Evolutionary conservation across 1,140 invertebrate genomes (phyloP).

Genomic region (Trypoxylus dichotomus): DNA sequence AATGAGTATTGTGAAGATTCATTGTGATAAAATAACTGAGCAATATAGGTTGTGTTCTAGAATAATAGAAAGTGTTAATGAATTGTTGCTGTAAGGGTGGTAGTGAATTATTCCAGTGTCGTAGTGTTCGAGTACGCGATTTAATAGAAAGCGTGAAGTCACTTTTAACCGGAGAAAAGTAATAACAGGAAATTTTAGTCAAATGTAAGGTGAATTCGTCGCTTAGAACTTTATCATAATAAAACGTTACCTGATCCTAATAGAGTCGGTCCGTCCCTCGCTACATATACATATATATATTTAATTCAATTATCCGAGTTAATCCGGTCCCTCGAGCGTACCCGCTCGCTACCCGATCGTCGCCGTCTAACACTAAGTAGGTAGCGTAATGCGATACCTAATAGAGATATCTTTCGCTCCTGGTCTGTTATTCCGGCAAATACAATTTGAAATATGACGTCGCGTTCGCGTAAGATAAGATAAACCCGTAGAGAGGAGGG

Average conservation of each 20-base stretch:
- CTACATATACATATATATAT: neutral
- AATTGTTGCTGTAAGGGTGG: no score
- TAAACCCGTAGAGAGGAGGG: neutral
- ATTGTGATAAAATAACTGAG: no score
- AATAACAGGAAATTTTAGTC: no score
- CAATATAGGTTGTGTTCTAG: no score
- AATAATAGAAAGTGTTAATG: no score
- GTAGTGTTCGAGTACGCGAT: no score
- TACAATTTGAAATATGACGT: constrained; percentile 4
- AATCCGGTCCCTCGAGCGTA: neutral
- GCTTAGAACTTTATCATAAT: neutral
- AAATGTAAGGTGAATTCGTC: no score
- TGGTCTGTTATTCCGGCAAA: neutral
- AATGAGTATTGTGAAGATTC: no score
- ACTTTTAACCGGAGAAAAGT: no score
- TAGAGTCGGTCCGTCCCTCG: neutral
- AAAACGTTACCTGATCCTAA: neutral
- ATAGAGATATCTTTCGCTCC: neutral
- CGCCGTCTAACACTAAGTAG: neutral
- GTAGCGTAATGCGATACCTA: neutral
- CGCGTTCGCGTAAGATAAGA: neutral
- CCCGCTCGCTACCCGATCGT: neutral
- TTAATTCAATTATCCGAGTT: neutral
- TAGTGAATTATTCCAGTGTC: no score
- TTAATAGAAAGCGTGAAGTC: no score